Evolutionary conservation across 1,140 invertebrate species (phyloP), one percentile per base, ranked within the genome.

Genomic region (Mycetomoellerius zeteki): DNA sequence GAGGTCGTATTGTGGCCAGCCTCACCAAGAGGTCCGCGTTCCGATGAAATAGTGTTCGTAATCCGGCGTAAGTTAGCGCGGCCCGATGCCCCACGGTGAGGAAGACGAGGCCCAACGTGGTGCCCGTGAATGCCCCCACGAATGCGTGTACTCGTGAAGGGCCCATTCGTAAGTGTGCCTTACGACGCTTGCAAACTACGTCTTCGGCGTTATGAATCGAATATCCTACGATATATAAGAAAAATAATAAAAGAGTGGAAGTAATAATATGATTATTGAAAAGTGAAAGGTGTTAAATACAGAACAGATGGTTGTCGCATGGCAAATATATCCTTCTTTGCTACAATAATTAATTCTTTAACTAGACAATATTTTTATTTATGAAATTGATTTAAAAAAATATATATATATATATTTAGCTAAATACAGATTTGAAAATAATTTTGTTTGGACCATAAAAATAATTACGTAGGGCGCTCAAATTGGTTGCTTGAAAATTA

Each of bases 31-130:
- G 78, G 62, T 71, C 69, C 56, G 72, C 85, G 75, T 60, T 72
- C 58, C 87, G 77, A 91, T 92, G 89, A 90, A 91, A 92, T 89
- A 92, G 86, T 86, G 88, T 85, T 72, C 33, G 91, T 92, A 92
- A 88, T 92, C 88, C 75, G 86, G 78, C 85, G 86, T 91, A 93
- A 93, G 91, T 91, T 92, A 93, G 65, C 91, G 85, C 85, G 88
- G 30, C 37, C 64, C 85, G 91, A 86, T 91, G 89, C 92, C 92
- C 93, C 92, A 93, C 84, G 72, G 93, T 67, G 92, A 88, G 64
- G 86, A 87, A 76, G 85, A 84, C 85, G 85, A 73, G 27, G 84
- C 56, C 47, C 67, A 77, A 81, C 69, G 87, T 80, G 62, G 19
- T 64, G 76, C 33, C 67, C 76, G 27, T 82, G 67, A 21, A 56